Evolutionary conservation across 2,888 invertebrate genomes (phyloP).

Genomic region (Cheilosia grossa): DNA sequence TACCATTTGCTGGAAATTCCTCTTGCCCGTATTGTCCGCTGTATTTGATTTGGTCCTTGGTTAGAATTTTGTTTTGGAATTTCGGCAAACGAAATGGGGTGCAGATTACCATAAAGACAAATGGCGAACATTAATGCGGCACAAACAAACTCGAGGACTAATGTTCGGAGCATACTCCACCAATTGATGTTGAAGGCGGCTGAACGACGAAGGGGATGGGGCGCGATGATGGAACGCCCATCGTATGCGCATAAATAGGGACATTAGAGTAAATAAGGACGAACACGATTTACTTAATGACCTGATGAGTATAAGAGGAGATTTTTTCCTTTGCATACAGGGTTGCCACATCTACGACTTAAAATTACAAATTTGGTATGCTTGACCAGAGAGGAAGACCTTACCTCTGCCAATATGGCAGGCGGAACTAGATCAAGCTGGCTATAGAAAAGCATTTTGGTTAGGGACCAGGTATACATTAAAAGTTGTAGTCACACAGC

Average conservation of each 20-base stretch:
- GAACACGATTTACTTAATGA: constrained; percentile 52
- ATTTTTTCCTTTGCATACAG: not conserved
- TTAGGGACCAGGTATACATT: too few species aligned
- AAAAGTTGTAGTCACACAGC: too few species aligned
- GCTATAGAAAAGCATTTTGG: too few species aligned
- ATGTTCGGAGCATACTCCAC: not conserved
- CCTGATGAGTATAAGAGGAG: constrained; percentile 27
- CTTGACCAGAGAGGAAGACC: too few species aligned
- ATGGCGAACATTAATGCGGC: constrained; percentile 47
- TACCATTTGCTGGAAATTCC: constrained; percentile 22
- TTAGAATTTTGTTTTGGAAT: constrained; percentile 28
- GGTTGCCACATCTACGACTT: constrained; percentile 21
- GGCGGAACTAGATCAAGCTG: too few species aligned
- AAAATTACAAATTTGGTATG: too few species aligned
- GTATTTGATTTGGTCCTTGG: constrained; percentile 42
- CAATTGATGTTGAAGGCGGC: constrained; percentile 16
- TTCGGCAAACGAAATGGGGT: not conserved
- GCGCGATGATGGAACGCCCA: constrained; percentile 29
- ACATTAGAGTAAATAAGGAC: constrained; percentile 48
- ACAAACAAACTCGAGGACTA: constrained; percentile 31
- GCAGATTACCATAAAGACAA: constrained; percentile 61
- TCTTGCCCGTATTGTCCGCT: constrained; percentile 15
- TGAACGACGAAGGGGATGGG: not conserved
- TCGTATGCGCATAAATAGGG: constrained; percentile 34
- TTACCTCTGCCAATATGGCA: too few species aligned